Evolutionary conservation across 2,888 invertebrate genomes (phyloP).

Genomic region (Clistopyga incitator): DNA sequence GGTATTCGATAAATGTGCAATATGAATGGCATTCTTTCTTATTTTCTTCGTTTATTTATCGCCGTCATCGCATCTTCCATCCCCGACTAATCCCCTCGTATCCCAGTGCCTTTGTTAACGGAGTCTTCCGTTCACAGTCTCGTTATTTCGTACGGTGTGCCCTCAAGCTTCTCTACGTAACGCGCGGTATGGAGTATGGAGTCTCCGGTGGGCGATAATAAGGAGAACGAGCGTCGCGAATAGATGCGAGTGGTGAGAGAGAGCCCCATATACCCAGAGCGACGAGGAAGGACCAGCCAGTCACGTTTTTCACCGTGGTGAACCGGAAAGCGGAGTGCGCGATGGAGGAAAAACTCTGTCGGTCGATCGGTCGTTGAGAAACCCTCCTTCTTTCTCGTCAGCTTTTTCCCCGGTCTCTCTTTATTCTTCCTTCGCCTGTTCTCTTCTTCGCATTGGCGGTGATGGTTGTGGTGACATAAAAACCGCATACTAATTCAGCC

Average conservation of each 20-base stretch:
- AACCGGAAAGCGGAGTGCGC: slow-evolving; percentile 42
- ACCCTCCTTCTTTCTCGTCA: slow-evolving; percentile 1
- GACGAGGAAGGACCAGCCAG: slow-evolving; percentile 30
- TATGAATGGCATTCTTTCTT: slow-evolving; percentile 14
- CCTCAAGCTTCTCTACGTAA: slow-evolving; percentile 33
- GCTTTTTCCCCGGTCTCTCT: slow-evolving; percentile 9
- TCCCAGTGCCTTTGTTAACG: slow-evolving; percentile 42
- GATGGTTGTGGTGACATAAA: slow-evolving; percentile 10
- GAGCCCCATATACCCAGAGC: slow-evolving; percentile 1
- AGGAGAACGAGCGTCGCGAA: slow-evolving; percentile 41
- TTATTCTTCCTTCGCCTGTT: slow-evolving; percentile 28
- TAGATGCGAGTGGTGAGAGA: slow-evolving; percentile 1
- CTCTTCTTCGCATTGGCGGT: slow-evolving; percentile 1
- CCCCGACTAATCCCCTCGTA: slow-evolving; percentile 44
- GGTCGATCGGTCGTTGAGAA: slow-evolving; percentile 35
- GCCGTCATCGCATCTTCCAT: slow-evolving; percentile 41
- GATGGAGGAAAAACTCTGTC: slow-evolving; percentile 47
- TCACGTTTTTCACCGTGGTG: slow-evolving; percentile 50
- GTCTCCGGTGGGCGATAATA: slow-evolving; percentile 49
- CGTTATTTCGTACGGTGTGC: slow-evolving; percentile 47
- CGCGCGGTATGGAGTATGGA: slow-evolving; percentile 23
- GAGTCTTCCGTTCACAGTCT: slow-evolving; percentile 46
- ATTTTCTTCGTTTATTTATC: slow-evolving; percentile 13
- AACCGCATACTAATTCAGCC: slow-evolving; percentile 15
- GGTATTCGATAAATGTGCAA: slow-evolving; percentile 32